Percentiles rank a stretch among this genome's conserved stretches.
These are phyloP conservation scores for Rhynchomys soricoides DNA, from an alignment of 2,113 vertebrate genomes.

Conservation along the genomic window DNA sequence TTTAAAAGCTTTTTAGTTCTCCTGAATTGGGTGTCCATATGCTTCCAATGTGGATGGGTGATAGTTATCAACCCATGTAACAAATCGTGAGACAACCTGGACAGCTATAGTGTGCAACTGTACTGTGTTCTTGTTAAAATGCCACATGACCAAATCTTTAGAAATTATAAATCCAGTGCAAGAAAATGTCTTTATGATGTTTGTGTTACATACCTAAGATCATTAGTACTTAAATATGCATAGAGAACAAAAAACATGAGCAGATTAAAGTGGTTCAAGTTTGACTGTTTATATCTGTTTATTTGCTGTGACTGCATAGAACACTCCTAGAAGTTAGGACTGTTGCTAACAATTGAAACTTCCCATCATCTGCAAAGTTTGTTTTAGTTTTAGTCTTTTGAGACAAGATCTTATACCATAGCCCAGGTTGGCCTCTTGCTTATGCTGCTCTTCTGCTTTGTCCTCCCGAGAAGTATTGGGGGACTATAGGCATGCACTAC, in stretches of 20 bases:
- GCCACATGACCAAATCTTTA: conserved; percentile 71
- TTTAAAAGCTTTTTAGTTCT: conserved; percentile 79
- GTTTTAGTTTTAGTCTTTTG: background rate
- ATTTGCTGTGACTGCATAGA: conserved; percentile 39
- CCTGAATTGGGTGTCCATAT: conserved; percentile 64
- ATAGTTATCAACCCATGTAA: conserved; percentile 75
- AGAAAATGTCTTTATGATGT: conserved; percentile 73
- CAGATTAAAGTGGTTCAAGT: conserved; percentile 59
- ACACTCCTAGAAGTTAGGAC: background rate
- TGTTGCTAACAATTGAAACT: conserved; percentile 47
- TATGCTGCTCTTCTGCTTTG: background rate
- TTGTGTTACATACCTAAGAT: conserved; percentile 53
- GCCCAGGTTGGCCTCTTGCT: background rate
- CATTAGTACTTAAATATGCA: conserved; percentile 30
- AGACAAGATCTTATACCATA: background rate
- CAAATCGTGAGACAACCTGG: conserved; percentile 67
- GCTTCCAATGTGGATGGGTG: conserved; percentile 71
- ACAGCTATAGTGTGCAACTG: conserved; percentile 66
- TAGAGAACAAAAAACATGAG: conserved; percentile 51
- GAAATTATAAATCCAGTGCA: conserved; percentile 72
- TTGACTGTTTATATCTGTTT: conserved; percentile 53
- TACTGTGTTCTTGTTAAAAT: conserved; percentile 72
- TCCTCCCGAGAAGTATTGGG: background rate
- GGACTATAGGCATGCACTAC: background rate
- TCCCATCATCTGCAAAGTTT: background rate